Conservation (phyloP, 2,888 invertebrate genomes). For the Odontocolon sp. region DNA sequence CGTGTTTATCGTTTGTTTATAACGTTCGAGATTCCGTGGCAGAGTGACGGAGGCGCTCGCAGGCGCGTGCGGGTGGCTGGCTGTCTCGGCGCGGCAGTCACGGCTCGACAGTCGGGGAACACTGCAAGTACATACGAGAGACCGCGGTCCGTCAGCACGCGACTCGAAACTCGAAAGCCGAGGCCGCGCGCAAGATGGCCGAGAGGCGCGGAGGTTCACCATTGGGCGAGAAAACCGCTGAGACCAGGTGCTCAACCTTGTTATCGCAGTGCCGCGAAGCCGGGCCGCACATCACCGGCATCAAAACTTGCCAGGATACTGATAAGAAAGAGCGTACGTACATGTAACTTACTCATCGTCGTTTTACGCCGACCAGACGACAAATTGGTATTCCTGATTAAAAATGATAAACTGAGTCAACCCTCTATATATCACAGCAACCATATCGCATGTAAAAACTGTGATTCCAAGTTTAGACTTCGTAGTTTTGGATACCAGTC, state of each 20-base stretch:
- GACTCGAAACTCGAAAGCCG: conserved; percentile 69
- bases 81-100: conserved; percentile 66
- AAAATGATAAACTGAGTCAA: not conserved
- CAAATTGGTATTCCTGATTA: not conserved
- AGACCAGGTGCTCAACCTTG: conserved; percentile 66
- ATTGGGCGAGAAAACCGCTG: conserved; percentile 65
- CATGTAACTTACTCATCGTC: no score
- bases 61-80: conserved; percentile 43
- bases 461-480: no score
- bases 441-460: no score
- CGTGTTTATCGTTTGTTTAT: conserved; percentile 3
- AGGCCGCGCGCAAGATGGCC: conserved; percentile 76
- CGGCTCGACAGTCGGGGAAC: conserved; percentile 74
- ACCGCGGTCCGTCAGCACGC: conserved; percentile 69
- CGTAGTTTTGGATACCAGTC: no score
- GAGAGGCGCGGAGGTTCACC: conserved; percentile 58
- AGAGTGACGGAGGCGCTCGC: no score
- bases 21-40: not conserved
- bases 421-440: no score
- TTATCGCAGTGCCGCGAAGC: conserved; percentile 39
- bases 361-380: not conserved
- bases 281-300: no score
- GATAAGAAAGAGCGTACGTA: not conserved
- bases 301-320: not conserved
- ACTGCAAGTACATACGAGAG: conserved; percentile 67